A percentile compares a stretch with the other conserved stretches of the same genome.
Evolutionary conservation across 2,888 invertebrate genomes (phyloP).

Genomic region (Zeuzera pyrina): DNA sequence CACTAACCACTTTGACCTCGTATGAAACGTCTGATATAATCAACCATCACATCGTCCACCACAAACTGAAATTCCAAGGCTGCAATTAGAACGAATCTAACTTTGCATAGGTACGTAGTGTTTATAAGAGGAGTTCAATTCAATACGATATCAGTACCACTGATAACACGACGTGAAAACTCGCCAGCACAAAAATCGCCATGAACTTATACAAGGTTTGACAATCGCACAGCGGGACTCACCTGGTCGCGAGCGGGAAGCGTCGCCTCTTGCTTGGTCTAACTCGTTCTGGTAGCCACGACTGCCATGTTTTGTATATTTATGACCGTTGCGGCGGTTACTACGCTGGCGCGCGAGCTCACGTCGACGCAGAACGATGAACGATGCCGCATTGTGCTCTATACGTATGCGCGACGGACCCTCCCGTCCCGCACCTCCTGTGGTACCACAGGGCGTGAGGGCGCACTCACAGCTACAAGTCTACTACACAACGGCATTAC

Average conservation of each 20-base stretch:
- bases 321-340: constrained; percentile 35
- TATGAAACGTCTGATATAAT: too few species aligned
- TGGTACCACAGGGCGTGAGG: not conserved
- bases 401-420: constrained; percentile 18
- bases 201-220: constrained; percentile 22
- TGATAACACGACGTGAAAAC: constrained; percentile 19
- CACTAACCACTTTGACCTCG: not conserved
- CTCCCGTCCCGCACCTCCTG: not conserved
- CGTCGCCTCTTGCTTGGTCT: constrained; percentile 14
- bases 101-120: too few species aligned
- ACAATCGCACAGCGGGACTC: constrained; percentile 50
- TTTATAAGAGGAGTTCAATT: too few species aligned
- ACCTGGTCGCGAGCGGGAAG: constrained; percentile 31
- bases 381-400: constrained; percentile 63
- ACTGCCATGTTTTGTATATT: constrained; percentile 38
- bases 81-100: too few species aligned
- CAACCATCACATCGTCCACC: too few species aligned
- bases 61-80: too few species aligned
- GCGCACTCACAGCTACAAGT: too few species aligned
- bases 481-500: not conserved
- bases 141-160: too few species aligned
- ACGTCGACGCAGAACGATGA: constrained; percentile 57
- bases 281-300: constrained; percentile 27
- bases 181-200: constrained; percentile 31
- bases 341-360: constrained; percentile 45